These are phyloP conservation scores for Contarinia nasturtii DNA, from an alignment of 1,140 invertebrate genomes.

Conservation along the genomic window DNA sequence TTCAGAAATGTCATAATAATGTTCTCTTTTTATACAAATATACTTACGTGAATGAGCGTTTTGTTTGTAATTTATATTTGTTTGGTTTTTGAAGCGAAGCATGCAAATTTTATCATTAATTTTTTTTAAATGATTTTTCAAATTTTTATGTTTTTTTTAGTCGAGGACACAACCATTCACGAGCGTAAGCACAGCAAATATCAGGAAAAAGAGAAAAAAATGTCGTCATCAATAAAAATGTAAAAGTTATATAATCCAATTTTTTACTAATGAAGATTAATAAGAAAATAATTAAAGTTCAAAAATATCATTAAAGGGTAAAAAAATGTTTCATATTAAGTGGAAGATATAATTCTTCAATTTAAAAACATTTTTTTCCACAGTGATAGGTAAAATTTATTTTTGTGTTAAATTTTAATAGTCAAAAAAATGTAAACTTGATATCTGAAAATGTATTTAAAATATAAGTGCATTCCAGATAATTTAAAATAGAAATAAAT, in stretches of 20 bases:
- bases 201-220: constrained; percentile 48
- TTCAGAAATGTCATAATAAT: constrained; percentile 4
- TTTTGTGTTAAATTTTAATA: too few relatives aligned
- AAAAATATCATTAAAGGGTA: neutral
- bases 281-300: constrained; percentile 5
- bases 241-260: constrained; percentile 10
- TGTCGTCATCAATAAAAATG: constrained; percentile 15
- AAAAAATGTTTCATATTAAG: neutral
- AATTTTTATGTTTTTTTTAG: constrained; percentile 39
- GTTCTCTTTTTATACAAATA: constrained; percentile 12
- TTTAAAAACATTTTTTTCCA: too few relatives aligned
- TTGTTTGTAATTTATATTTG: constrained; percentile 2
- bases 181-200: constrained; percentile 52
- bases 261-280: constrained; percentile 8
- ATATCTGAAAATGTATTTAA: constrained; percentile 1
- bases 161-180: constrained; percentile 51
- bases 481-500: neutral
- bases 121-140: constrained; percentile 38
- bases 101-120: constrained; percentile 5
- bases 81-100: constrained; percentile 5
- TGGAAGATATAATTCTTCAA: too few relatives aligned
- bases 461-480: neutral
- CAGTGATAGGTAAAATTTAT: too few relatives aligned
- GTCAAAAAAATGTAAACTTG: too few relatives aligned
- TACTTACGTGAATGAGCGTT: constrained; percentile 54